Base-by-base conservation (phyloP, 1,140 invertebrate genomes). In the Eumeta japonica region DNA sequence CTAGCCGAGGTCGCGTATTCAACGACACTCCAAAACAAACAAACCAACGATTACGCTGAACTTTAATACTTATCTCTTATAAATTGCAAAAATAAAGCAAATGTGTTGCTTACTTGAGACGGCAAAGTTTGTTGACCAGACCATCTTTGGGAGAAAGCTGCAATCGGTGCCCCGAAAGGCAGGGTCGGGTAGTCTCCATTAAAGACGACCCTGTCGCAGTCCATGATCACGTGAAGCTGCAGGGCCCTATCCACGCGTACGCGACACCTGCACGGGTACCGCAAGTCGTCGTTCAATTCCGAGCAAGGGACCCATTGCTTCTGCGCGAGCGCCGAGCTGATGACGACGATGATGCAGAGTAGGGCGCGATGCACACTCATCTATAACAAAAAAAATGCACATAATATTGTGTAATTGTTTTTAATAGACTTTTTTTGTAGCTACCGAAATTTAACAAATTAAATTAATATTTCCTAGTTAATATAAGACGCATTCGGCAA, bases 201-300 rank as follows among this genome's bases (percentile, higher is more conserved):
- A 44, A 93, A 91, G n/a, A 90, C 85, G 10, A 90, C 82, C 12
- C 80, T 68, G 66, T 94, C 89, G 60, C 92, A 94, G 58, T 94
- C 83, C 73, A 92, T 80, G 28, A 78, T 65, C 14, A 86, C 73
- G 16, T 75, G 66, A 0, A 79, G 63, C 27, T 77, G 76, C 4
- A 80, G 41, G 0, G 74, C 64, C 17, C 62, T 37, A 35, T 71
- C 67, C 10, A 71, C 67, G 35, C 71, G 66, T 10, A 75, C 65
- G 9, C 64, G 64, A 46, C 84, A 86, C 14, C 60, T 64, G 58
- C 83, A 86, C 0, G 83, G 83, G 39, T 84, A 75, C 1, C 80
- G 70, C 14, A 86, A 63, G 39, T 84, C 81, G 38, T 79, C 74
- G 39, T 83, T 83, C 10, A 86, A 52, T 52, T 86, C 83, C 2